Percentiles rank a stretch among this genome's conserved stretches.
Evolutionary conservation across 92 coral and sea anemone species (phyloP).

Genomic region (Ricordea florida): DNA sequence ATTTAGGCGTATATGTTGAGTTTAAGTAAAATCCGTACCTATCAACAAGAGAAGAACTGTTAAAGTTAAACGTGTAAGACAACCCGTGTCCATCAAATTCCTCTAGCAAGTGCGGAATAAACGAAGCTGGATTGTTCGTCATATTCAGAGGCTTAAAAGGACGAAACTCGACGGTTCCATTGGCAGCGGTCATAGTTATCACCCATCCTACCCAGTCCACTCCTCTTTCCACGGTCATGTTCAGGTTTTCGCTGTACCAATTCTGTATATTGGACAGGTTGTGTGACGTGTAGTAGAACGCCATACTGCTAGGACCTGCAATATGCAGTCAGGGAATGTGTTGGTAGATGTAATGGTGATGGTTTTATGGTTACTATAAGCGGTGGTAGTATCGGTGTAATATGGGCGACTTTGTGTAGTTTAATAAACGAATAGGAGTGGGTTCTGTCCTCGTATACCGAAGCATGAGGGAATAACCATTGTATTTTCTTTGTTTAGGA

Average conservation of each 20-base stretch:
- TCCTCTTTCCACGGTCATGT: slow-evolving; percentile 21
- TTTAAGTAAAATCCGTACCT: neutral
- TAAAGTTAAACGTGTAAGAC: slow-evolving; percentile 48
- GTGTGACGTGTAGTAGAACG: slow-evolving; percentile 34
- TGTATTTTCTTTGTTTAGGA: too few species aligned
- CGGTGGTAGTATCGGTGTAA: too few species aligned
- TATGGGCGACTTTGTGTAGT: too few species aligned
- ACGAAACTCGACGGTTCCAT: slow-evolving; percentile 45
- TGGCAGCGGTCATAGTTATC: slow-evolving; percentile 35
- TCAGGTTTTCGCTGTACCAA: slow-evolving; percentile 25
- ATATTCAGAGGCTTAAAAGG: slow-evolving; percentile 31
- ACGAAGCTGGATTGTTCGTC: slow-evolving; percentile 36
- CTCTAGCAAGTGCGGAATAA: slow-evolving; percentile 40
- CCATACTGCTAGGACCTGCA: slow-evolving; percentile 48
- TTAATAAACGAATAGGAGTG: too few species aligned
- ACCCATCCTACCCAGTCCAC: slow-evolving; percentile 35
- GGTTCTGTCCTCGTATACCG: too few species aligned
- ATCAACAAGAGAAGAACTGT: slow-evolving; percentile 36
- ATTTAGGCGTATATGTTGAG: too few species aligned
- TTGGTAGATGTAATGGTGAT: too few species aligned
- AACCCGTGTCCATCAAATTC: slow-evolving; percentile 54
- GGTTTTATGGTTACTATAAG: too few species aligned
- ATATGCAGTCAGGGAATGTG: neutral
- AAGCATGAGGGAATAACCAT: too few species aligned
- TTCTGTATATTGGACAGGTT: slow-evolving; percentile 8